Evolutionary conservation across 2,888 invertebrate genomes (phyloP).

Genomic region (Macrosiphum euphorbiae): DNA sequence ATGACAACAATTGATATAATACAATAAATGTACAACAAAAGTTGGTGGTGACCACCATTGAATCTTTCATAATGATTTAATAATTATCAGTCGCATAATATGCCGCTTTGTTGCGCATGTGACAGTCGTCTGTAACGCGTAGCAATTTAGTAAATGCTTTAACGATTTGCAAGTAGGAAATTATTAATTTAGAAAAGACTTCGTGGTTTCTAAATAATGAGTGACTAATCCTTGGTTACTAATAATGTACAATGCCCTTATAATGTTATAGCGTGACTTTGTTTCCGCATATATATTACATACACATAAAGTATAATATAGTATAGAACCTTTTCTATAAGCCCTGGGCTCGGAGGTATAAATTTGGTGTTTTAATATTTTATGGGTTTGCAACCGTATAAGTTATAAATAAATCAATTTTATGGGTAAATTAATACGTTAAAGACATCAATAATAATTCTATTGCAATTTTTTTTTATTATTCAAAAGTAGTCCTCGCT

Average conservation of each 20-base stretch:
- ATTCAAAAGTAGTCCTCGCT: background rate
- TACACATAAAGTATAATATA: background rate
- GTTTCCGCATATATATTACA: slow-evolving; percentile 29
- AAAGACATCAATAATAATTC: background rate
- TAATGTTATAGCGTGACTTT: background rate
- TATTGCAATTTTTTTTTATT: background rate
- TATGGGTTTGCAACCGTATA: slow-evolving; percentile 24
- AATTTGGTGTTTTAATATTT: slow-evolving; percentile 33
- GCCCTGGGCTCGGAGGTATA: slow-evolving; percentile 8
- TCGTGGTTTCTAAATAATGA: background rate
- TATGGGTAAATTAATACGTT: slow-evolving; percentile 4
- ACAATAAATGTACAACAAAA: background rate
- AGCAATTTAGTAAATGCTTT: background rate
- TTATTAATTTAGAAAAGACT: slow-evolving; percentile 21
- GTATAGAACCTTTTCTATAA: slow-evolving; percentile 18
- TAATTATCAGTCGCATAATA: too few species aligned
- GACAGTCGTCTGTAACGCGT: background rate
- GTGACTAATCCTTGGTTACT: background rate
- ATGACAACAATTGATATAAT: background rate
- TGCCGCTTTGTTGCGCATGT: too few species aligned
- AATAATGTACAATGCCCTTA: background rate
- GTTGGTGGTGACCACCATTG: too few species aligned
- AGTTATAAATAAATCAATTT: slow-evolving; percentile 39
- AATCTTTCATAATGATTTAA: too few species aligned
- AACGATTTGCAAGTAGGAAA: background rate